Base-by-base conservation (phyloP, 2,113 vertebrate genomes). In the Callipepla squamata region DNA sequence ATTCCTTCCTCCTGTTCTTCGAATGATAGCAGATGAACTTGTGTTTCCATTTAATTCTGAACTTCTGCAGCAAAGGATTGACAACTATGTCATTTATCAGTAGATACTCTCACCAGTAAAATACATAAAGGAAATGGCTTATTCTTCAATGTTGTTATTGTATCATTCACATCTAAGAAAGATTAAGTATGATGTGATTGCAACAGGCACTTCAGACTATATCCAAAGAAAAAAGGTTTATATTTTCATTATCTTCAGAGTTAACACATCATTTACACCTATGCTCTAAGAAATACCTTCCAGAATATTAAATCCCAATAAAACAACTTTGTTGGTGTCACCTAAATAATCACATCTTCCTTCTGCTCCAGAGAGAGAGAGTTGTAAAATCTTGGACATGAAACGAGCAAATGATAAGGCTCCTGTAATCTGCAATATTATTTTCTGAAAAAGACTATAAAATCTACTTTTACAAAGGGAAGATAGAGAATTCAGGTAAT, bases 51-150 rank as follows among this genome's bases (percentile, higher is more conserved):
- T 34, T 88, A n/a, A 63, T n/a, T 70, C 90, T 66, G 55, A 80
- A 16, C 22, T 66, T 67, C 38, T 76, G 65, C 62, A 85, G 16
- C 30, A 63, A 53, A 92, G 51, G 72, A 93, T 42, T 86, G 53
- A 89, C 86, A 85, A 36, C 32, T 12, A 47, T 69, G 69, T 92
- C 70, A 85, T 63, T 80, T 63, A 66, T 28, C 80, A 94, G 76
- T 53, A 23, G 91, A 78, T 58, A 55, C 28, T 34, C 73, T 44
- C n/a, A 65, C 69, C 58, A 55, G 47, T 34, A 73, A 77, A 91
- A 95, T 57, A 79, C 77, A 87, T 91, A 94, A 92, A 85, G 38
- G 50, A 92, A 91, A 89, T 75, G 42, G 55, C 51, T 96, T 95
- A 69, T 76, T 84, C 92, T 89, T 93, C 72, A 95, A 57, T 82